These are phyloP conservation scores for Cordilura impudica DNA, from an alignment of 2,888 invertebrate species.

Conservation along the genomic window DNA sequence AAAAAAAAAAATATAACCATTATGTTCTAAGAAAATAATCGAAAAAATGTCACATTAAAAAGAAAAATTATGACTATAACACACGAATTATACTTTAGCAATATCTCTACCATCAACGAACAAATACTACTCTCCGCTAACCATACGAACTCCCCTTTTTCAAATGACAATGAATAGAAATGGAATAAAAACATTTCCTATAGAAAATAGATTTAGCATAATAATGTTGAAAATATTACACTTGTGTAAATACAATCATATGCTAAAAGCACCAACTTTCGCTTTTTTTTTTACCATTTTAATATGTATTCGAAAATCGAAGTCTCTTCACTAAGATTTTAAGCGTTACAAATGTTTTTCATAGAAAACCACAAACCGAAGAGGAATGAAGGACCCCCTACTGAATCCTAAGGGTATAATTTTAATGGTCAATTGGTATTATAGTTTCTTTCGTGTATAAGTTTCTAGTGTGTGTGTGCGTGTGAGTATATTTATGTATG, in stretches of 20 bases:
- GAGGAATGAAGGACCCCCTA: slow-evolving; percentile 28
- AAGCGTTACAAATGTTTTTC: slow-evolving; percentile 38
- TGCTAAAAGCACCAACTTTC: slow-evolving; percentile 22
- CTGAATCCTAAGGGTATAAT: slow-evolving; percentile 75
- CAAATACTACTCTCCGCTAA: background rate
- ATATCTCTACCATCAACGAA: slow-evolving; percentile 50
- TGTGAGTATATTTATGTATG: background rate
- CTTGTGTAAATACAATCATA: background rate
- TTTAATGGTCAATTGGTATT: slow-evolving; percentile 73
- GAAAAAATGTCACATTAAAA: slow-evolving; percentile 78
- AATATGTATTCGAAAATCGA: slow-evolving; percentile 27
- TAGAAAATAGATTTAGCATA: slow-evolving; percentile 58
- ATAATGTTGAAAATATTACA: slow-evolving; percentile 45
- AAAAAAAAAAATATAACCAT: slow-evolving; percentile 72
- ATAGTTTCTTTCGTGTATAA: slow-evolving; percentile 12
- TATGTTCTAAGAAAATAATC: slow-evolving; percentile 78
- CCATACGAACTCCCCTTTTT: background rate
- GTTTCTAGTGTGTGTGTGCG: background rate
- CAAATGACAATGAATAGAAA: background rate
- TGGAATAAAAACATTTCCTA: slow-evolving; percentile 1
- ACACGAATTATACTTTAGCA: slow-evolving; percentile 58
- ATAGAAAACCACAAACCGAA: background rate
- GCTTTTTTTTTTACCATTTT: slow-evolving; percentile 37
- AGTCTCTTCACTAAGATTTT: slow-evolving; percentile 23
- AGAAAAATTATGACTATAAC: slow-evolving; percentile 76